phyloP scores from a whole-genome alignment of 2,113 vertebrate species.

The Camelus bactrianus region DNA sequence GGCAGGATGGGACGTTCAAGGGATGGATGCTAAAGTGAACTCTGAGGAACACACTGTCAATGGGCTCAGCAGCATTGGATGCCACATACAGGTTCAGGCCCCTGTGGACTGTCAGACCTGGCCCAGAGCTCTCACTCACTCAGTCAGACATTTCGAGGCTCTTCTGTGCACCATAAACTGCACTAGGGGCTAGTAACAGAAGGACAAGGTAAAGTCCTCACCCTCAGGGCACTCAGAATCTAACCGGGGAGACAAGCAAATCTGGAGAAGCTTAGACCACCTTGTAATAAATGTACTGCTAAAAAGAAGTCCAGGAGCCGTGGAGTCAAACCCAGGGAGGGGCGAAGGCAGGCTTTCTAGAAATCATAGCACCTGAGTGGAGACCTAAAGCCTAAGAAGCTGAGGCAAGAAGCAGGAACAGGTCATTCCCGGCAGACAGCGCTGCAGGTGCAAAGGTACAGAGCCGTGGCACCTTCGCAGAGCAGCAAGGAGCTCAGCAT shows the following conservation, averaged over 20 bases:
- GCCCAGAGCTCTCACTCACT: background rate
- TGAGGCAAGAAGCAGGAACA: background rate
- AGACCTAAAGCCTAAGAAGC: background rate
- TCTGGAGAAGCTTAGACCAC: background rate
- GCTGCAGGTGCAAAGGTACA: background rate
- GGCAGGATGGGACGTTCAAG: background rate
- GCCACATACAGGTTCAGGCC: background rate
- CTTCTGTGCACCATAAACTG: background rate
- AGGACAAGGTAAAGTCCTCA: background rate
- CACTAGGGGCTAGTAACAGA: background rate
- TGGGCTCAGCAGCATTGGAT: background rate
- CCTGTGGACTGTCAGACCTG: background rate
- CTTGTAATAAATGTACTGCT: background rate
- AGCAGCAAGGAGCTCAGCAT: background rate
- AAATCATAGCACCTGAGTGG: too few species aligned
- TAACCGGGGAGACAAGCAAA: background rate
- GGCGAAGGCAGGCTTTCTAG: background rate
- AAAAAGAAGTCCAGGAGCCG: background rate
- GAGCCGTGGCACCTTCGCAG: background rate
- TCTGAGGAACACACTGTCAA: background rate
- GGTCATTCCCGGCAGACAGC: background rate
- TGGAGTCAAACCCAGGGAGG: background rate
- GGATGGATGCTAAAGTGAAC: background rate
- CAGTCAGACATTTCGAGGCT: background rate
- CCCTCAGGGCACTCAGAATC: background rate